Evolutionary conservation across 2,797 vertebrate species (phyloP).

Genomic region (Ciconia nigra): DNA sequence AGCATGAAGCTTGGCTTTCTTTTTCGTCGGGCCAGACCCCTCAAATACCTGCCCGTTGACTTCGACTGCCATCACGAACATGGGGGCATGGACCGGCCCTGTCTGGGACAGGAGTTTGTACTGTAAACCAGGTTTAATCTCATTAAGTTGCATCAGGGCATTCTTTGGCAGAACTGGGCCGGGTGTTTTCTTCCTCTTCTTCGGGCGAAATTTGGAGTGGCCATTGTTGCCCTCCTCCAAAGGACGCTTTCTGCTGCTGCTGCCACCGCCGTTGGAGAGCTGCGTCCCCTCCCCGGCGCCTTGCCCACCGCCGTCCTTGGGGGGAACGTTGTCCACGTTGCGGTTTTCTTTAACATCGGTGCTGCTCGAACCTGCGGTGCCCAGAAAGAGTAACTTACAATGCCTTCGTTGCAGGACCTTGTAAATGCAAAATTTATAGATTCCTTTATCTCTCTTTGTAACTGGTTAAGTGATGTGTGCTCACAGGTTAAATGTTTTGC

Average conservation of each 20-base stretch:
- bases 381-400: constrained; percentile 99
- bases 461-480: constrained; percentile 96
- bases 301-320: constrained; percentile 79
- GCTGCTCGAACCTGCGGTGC: constrained; percentile 99
- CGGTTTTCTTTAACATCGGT: constrained; percentile 97
- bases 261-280: constrained; percentile 85
- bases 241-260: constrained; percentile 88
- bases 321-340: constrained; percentile 91
- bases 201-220: constrained; percentile 90
- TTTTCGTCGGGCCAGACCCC: constrained; percentile 95
- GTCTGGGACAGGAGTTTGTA: constrained; percentile 95
- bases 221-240: constrained; percentile 95
- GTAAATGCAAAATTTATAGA: constrained; percentile 99
- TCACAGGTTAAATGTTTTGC: constrained; percentile 28
- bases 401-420: constrained; percentile 99
- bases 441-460: constrained; percentile 98
- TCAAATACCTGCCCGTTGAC: constrained; percentile 96
- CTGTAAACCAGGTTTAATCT: constrained; percentile 94
- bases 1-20: constrained; percentile 95
- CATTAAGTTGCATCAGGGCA: constrained; percentile 96
- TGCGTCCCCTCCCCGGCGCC: constrained; percentile 82
- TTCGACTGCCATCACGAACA: constrained; percentile 96
- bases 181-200: constrained; percentile 92
- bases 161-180: constrained; percentile 96
- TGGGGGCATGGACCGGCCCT: constrained; percentile 92